Conservation (phyloP, 2,113 vertebrate species). For the Laticauda colubrina region DNA sequence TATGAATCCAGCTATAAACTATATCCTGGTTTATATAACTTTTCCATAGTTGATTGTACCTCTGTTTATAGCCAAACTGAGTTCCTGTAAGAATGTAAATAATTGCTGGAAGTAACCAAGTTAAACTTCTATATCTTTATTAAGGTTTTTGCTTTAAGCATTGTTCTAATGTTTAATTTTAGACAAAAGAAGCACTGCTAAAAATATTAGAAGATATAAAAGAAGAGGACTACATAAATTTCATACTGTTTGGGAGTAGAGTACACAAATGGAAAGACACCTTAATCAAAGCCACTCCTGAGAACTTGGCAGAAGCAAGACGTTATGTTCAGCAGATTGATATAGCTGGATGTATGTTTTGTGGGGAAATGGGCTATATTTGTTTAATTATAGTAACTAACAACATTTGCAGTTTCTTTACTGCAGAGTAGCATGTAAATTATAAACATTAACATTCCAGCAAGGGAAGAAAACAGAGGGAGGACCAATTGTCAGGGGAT, state of each 20-base stretch:
- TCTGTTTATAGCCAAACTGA: not conserved
- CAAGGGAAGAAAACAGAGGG: not conserved
- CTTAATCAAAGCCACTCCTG: constrained; percentile 77
- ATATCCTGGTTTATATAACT: not conserved
- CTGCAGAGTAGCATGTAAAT: not conserved
- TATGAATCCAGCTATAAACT: not conserved
- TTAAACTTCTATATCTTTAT: not conserved
- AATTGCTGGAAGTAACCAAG: too few species aligned
- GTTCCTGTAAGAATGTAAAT: not conserved
- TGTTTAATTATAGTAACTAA: not conserved
- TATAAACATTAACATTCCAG: not conserved
- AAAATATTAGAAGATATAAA: constrained; percentile 85
- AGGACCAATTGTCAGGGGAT: not conserved
- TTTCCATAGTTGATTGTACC: not conserved
- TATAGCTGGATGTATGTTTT: constrained; percentile 1
- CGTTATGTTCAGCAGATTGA: constrained; percentile 71
- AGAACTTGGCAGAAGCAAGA: constrained; percentile 76
- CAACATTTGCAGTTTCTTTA: not conserved
- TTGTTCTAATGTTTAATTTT: constrained; percentile 23
- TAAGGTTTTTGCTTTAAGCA: not conserved
- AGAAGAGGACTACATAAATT: constrained; percentile 81
- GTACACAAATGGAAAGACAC: constrained; percentile 77
- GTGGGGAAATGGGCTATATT: not conserved
- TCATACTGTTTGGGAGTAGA: constrained; percentile 77
- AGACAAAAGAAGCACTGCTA: constrained; percentile 85